Base-by-base conservation (phyloP, 2,113 vertebrate genomes). In the Gila orcuttii region DNA sequence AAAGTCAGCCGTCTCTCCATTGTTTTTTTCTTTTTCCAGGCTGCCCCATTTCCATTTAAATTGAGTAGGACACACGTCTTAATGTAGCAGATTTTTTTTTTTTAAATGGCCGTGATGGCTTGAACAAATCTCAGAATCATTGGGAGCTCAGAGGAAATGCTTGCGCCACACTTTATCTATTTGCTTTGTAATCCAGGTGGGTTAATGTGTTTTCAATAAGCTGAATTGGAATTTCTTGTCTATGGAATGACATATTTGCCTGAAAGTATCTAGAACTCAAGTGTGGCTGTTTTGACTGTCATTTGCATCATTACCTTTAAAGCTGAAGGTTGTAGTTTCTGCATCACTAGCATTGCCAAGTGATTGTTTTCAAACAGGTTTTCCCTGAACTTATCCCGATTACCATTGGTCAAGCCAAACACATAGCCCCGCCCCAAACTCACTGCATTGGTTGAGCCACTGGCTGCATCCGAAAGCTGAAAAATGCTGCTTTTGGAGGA, bases 41-140 rank as follows among this genome's bases (percentile, higher is more conserved):
- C 66, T 57, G 36, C 47, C 77, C 84, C 50, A 89, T 88, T 88
- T 85, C 89, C 89, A 88, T 88, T 90, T 88, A 89, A 89, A 89
- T 89, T 84, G 79, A 87, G 87, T 33, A 84, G 55, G 77, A 89
- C 84, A 69, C 84, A 84, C 60, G 45, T 87, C 42, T 86, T 89
- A 87, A 87, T 89, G 82, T 86, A 77, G 84, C 84, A 80, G 78
- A 80, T 80, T 74, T 71, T 86, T 85, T 86, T 85, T 86, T 84
- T 78, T 78, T 87, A 85, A 87, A 89, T 76, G 83, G 57, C 79
- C 64, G 21, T 62, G 81, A 87, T 59, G 86, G 80, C 82, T 21
- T 39, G n/a, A 86, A 85, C 86, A 88, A 87, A 88, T 78, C 83
- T 69, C 75, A 75, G 79, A 23, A 17, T 52, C 50, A 66, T 68